Evolutionary conservation across 1,140 invertebrate genomes (phyloP), one percentile per base, ranked within the genome.

Genomic region (Rhagoletis zephyria): DNA sequence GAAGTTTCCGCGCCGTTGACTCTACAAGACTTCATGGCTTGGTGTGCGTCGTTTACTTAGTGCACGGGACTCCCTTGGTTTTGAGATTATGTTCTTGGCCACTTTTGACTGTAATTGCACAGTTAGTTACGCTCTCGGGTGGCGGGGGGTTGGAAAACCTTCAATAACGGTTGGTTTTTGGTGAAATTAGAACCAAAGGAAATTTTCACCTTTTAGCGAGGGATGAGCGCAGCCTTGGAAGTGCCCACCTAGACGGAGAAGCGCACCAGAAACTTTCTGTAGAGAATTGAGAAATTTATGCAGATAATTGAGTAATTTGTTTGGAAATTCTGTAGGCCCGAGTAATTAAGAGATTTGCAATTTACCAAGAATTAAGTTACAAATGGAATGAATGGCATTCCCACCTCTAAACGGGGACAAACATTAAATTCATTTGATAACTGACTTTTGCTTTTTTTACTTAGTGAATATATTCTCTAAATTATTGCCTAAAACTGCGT

Each of bases 81-180:
- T 42, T 51, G n/a, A 56, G 74, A 81, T 81, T 81, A 81, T 81
- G 74, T 81, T 81, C 74, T 81, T 81, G 74, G 74, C 74, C 74
- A 81, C 74, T 81, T 81, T 59, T 81, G 56, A 81, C 74, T 81
- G 51, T 81, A 81, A 81, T 81, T 81, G 16, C 74, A 81, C 48
- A 56, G 74, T 81, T 81, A 81, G 74, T 30, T 81, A 59, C 48
- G 74, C 74, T 81, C 30, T 30, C 48, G n/a, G 16, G 12, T 56
- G 74, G 30, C 0, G 9, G 74, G n/a, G n/a, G n/a, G n/a, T n/a
- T n/a, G n/a, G 1, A 48, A 63, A 81, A 81, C 74, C 74, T 81
- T 81, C 74, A 51, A 81, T 81, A 81, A 81, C 48, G 74, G n/a
- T 81, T 81, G 56, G 74, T 51, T 19, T 81, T 81, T 81, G 74